phyloP scores from a whole-genome alignment of 2,797 vertebrate genomes.

The Sebastes cheni region DNA sequence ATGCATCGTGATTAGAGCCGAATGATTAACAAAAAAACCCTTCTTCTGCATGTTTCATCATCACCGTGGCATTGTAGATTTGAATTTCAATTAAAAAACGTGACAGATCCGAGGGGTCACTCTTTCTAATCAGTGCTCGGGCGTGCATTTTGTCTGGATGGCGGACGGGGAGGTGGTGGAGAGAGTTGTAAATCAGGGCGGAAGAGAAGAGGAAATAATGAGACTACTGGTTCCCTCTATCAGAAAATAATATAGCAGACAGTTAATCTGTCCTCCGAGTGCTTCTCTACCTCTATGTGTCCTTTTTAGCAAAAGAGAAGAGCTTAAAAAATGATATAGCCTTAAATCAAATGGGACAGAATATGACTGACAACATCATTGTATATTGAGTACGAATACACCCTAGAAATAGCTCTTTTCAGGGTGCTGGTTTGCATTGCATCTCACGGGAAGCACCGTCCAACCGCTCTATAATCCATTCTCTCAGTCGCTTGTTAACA shows the following conservation, averaged over 20 bases:
- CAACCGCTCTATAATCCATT: slow-evolving; percentile 49
- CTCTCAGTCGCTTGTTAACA: slow-evolving; percentile 56
- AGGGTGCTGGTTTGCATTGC: neutral
- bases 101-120: slow-evolving; percentile 66
- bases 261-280: slow-evolving; percentile 31
- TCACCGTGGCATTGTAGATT: slow-evolving; percentile 44
- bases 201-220: slow-evolving; percentile 38
- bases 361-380: slow-evolving; percentile 8
- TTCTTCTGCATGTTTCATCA: slow-evolving; percentile 62
- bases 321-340: slow-evolving; percentile 9
- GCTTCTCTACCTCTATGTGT: neutral
- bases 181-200: slow-evolving; percentile 44
- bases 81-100: slow-evolving; percentile 74
- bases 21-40: slow-evolving; percentile 47
- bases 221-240: slow-evolving; percentile 24
- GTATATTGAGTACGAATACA: slow-evolving; percentile 3
- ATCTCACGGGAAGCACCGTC: slow-evolving; percentile 25
- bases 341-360: slow-evolving; percentile 2
- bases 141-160: slow-evolving; percentile 30
- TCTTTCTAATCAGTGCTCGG: slow-evolving; percentile 62
- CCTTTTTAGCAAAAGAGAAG: neutral
- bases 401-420: neutral
- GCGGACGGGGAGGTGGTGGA: slow-evolving; percentile 17
- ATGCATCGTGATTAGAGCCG: slow-evolving; percentile 62
- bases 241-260: slow-evolving; percentile 13